Evolutionary conservation across 1,140 invertebrate species (phyloP).

Genomic region (Pseudomyrmex dendroicus): DNA sequence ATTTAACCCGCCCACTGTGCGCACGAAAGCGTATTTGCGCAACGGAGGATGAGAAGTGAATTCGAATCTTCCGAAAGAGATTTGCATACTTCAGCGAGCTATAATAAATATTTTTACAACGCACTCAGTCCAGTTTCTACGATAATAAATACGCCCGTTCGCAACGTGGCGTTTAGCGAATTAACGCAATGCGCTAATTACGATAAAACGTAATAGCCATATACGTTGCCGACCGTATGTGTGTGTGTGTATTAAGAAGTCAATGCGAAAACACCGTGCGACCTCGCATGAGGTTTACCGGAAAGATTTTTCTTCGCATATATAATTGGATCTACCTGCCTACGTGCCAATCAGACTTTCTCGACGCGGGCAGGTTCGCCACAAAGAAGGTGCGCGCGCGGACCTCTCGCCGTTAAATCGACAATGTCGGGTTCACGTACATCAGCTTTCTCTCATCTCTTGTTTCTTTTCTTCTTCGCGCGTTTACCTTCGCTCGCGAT

Average conservation of each 20-base stretch:
- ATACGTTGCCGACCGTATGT: slow-evolving; percentile 2
- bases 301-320: slow-evolving; percentile 21
- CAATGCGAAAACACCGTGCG: slow-evolving; percentile 23
- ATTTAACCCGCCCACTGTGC: slow-evolving; percentile 8
- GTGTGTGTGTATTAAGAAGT: not conserved
- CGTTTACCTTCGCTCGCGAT: slow-evolving; percentile 30
- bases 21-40: not conserved
- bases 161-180: slow-evolving; percentile 39
- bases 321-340: slow-evolving; percentile 25
- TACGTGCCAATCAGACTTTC: slow-evolving; percentile 38
- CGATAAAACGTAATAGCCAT: slow-evolving; percentile 16
- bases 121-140: slow-evolving; percentile 17
- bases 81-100: slow-evolving; percentile 17
- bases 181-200: slow-evolving; percentile 43
- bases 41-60: not conserved
- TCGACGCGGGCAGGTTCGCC: not conserved
- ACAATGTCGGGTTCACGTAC: slow-evolving; percentile 27
- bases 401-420: slow-evolving; percentile 19
- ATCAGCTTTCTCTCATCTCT: slow-evolving; percentile 45
- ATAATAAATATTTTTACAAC: slow-evolving; percentile 20
- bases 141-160: slow-evolving; percentile 36
- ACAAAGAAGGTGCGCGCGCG: not conserved
- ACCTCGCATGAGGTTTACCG: slow-evolving; percentile 13
- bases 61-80: slow-evolving; percentile 3
- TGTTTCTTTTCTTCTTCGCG: slow-evolving; percentile 27